Conservation (phyloP, 2,888 invertebrate species). For the Trachelus troglodyta region DNA sequence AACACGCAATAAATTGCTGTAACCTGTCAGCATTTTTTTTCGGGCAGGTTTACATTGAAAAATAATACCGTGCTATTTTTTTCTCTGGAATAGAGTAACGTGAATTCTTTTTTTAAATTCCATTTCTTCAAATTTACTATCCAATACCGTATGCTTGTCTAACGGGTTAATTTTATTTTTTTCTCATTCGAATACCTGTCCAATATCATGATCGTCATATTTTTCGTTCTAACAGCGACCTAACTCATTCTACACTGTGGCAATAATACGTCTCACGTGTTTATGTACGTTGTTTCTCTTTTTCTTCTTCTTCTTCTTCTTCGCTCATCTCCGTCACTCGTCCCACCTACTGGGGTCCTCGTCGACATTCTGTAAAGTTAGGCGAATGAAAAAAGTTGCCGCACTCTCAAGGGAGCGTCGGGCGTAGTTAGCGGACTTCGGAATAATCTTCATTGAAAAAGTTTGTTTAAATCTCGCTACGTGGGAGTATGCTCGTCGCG, state of each 20-base stretch:
- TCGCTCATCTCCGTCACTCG: conserved; percentile 8
- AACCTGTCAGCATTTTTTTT: background rate
- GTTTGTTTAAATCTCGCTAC: conserved; percentile 41
- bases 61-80: background rate
- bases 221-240: background rate
- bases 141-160: background rate
- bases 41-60: background rate
- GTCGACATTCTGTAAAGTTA: conserved; percentile 47
- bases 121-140: background rate
- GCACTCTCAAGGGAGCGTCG: conserved; percentile 50
- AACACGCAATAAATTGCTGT: conserved; percentile 3
- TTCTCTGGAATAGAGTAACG: too few relatives aligned
- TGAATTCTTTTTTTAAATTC: background rate
- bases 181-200: background rate
- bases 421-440: conserved; percentile 60
- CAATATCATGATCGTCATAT: background rate
- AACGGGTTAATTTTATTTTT: background rate
- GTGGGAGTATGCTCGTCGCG: conserved; percentile 2
- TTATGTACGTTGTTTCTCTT: conserved; percentile 14
- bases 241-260: background rate
- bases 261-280: conserved; percentile 25
- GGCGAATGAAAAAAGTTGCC: conserved; percentile 61
- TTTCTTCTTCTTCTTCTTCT: conserved; percentile 18
- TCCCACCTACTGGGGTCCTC: background rate
- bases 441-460: conserved; percentile 66